Conservation (phyloP, 2,888 invertebrate species). For the Melolontha melolontha region DNA sequence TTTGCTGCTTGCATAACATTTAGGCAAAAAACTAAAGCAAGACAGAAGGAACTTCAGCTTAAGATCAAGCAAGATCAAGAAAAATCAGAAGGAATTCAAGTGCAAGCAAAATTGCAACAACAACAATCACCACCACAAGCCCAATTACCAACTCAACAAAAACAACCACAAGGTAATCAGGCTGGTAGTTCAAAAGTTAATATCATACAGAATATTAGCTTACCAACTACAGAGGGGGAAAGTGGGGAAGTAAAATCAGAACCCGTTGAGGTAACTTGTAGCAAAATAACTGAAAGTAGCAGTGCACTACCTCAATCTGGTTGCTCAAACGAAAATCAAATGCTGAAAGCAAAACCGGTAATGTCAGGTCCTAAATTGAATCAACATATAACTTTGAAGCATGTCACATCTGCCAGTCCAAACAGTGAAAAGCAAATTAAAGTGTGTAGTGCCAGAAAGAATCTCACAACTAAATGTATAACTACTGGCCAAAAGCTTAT, state of each 20-base stretch:
- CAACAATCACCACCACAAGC: slow-evolving; percentile 36
- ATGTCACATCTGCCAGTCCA: slow-evolving; percentile 46
- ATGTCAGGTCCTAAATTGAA: slow-evolving; percentile 54
- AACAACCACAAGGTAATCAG: slow-evolving; percentile 36
- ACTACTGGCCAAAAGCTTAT: slow-evolving; percentile 62
- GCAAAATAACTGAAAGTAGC: slow-evolving; percentile 21
- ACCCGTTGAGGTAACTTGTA: background rate
- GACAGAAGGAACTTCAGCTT: slow-evolving; percentile 50
- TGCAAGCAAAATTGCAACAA: slow-evolving; percentile 45
- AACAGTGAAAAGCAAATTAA: slow-evolving; percentile 56
- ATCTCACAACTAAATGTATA: slow-evolving; percentile 54
- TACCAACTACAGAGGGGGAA: slow-evolving; percentile 50
- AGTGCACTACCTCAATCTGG: slow-evolving; percentile 46
- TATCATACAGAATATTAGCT: slow-evolving; percentile 60
- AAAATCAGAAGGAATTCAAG: slow-evolving; percentile 12
- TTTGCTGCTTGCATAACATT: slow-evolving; percentile 10
- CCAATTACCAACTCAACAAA: slow-evolving; percentile 43
- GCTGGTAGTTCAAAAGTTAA: slow-evolving; percentile 58
- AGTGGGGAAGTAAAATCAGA: slow-evolving; percentile 42
- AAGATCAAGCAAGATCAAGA: slow-evolving; percentile 48
- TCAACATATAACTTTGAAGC: slow-evolving; percentile 54
- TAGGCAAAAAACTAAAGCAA: slow-evolving; percentile 57
- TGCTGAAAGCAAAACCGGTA: slow-evolving; percentile 50
- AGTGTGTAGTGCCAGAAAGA: slow-evolving; percentile 58
- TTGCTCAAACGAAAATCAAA: slow-evolving; percentile 58